Percentiles rank a stretch among this genome's conserved stretches.
Evolutionary conservation across 2,797 vertebrate genomes (phyloP).

Genomic region (Taeniopygia guttata): DNA sequence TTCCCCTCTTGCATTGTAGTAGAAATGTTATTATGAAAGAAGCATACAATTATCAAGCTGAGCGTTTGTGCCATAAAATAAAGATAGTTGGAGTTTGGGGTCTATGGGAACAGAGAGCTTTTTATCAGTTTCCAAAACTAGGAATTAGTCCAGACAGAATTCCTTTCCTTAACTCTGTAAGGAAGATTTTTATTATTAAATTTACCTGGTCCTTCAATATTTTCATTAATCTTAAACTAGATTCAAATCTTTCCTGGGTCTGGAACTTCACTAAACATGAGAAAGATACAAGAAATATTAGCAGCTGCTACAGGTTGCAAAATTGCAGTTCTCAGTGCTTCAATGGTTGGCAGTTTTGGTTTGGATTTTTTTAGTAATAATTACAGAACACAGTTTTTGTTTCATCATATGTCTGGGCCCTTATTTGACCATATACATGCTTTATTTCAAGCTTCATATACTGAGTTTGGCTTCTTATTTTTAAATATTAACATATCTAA

Average conservation of each 20-base stretch:
- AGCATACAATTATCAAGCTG: fast-evolving
- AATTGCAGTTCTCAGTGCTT: not conserved
- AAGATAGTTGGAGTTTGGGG: not conserved
- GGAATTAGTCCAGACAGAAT: not conserved
- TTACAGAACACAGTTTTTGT: not conserved
- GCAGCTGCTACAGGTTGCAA: not conserved
- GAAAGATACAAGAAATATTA: not conserved
- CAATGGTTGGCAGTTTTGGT: not conserved
- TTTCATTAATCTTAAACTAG: not conserved
- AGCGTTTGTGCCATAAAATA: not conserved
- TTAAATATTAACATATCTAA: not conserved
- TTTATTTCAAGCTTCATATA: not conserved
- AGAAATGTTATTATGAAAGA: not conserved
- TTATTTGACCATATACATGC: not conserved
- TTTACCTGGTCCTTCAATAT: not conserved
- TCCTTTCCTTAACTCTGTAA: not conserved
- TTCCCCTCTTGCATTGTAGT: not conserved
- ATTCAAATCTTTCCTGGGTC: not conserved
- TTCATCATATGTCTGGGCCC: not conserved
- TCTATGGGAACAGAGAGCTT: not conserved
- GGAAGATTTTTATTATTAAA: not conserved
- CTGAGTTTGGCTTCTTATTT: not conserved
- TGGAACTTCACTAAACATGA: not conserved
- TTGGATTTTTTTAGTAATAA: not conserved
- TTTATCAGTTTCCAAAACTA: not conserved